Evolutionary conservation across 2,113 vertebrate genomes (phyloP), one percentile per base, ranked within the genome.

Genomic region (Murina feae): DNA sequence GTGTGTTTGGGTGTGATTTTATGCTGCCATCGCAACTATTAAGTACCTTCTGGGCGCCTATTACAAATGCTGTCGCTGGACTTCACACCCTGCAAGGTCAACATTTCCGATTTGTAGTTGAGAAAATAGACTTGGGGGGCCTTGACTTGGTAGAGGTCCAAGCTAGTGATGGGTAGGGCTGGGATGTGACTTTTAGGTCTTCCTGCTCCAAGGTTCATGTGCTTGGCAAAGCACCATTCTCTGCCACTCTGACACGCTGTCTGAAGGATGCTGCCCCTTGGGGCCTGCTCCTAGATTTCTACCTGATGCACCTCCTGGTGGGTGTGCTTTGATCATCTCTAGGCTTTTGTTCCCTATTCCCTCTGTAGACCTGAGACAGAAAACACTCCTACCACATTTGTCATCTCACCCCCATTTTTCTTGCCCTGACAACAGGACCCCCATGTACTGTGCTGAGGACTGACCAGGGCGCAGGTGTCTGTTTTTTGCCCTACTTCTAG

Each of bases 371-470:
- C 49, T 28, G n/a, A 47, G 30, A 39, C 12, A 7, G 21, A 83
- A 78, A 51, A 44, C 17, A 28, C 20, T 14, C 0, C 23, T 21
- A 8, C 63, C 30, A 35, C 14, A 3, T 37, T 60, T 44, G 4
- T 72, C 25, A 4, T 30, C 17, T 23, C 35, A 37, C 9, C 42
- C 20, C 28, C 21, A 4, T 42, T 66, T 60, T 10, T 39, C 39
- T 5, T 6, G 49, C 39, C 21, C 68, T 28, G 25, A 66, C 17
- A 1, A 1, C 51, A 37, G 49, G 72, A 32, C 82, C 42, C 9
- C 20, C 25, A 0, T 4, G 4, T 10, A 11, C 42, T 49, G 6
- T 37, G 44, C 86, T 0, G 0, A 6, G 68, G 35, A 25, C 37
- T 21, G n/a, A 65, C 51, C 32, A 7, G 28, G 9, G 32, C 60